Evolutionary conservation across 2,888 invertebrate genomes (phyloP).

Genomic region (Listrodromus nycthemerus): DNA sequence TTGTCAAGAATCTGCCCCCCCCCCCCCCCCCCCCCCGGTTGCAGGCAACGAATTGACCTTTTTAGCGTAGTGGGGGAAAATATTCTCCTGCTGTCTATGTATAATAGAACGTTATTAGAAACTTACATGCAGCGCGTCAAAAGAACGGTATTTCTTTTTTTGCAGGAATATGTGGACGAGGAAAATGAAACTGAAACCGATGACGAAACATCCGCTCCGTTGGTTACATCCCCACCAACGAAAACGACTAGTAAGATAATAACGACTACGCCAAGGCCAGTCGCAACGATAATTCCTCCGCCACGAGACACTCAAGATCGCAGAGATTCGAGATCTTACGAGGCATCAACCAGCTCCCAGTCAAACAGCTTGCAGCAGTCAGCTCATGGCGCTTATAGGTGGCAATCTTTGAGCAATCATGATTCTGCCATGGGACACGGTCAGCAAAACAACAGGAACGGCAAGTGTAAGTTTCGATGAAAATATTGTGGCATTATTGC

Average conservation of each 20-base stretch:
- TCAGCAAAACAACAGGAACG: constrained; percentile 75
- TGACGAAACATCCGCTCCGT: constrained; percentile 69
- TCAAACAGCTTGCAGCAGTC: constrained; percentile 80
- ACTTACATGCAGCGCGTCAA: neutral
- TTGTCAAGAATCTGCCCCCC: too few species aligned
- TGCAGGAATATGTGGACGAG: constrained; percentile 79
- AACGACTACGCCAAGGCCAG: constrained; percentile 83
- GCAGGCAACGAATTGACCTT: too few species aligned
- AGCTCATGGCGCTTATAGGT: constrained; percentile 78
- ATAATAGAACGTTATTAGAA: neutral
- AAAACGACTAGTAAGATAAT: constrained; percentile 79
- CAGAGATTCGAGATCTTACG: constrained; percentile 73
- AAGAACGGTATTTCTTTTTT: constrained; percentile 40
- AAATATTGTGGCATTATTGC: neutral
- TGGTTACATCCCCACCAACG: constrained; percentile 71
- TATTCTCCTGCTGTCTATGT: neutral
- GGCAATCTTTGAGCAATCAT: constrained; percentile 78
- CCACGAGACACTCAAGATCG: constrained; percentile 71
- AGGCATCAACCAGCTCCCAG: constrained; percentile 72
- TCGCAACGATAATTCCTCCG: constrained; percentile 63
- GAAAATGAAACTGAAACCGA: constrained; percentile 77
- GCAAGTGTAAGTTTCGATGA: constrained; percentile 75
- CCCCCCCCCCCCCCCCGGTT: too few species aligned
- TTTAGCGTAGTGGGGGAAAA: neutral
- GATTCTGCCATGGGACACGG: constrained; percentile 77